Percentiles rank a stretch among this genome's conserved stretches.
These are phyloP conservation scores for Okamejei kenojei DNA, from an alignment of 2,797 vertebrate genomes.

Conservation along the genomic window DNA sequence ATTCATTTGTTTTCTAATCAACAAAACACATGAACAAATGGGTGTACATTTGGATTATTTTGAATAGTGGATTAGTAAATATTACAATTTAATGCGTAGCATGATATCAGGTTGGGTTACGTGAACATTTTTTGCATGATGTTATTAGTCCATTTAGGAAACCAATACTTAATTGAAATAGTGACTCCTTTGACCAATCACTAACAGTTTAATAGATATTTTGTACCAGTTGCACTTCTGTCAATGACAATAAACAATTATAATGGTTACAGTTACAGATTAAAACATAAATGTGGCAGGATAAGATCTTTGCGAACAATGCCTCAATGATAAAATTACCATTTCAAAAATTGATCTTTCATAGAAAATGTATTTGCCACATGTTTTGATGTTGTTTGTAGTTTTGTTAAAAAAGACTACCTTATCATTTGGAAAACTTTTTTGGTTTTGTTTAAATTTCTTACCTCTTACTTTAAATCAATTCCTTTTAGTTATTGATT, in stretches of 20 bases:
- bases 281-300: neutral
- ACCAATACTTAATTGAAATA: neutral
- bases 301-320: neutral
- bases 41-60: neutral
- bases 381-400: neutral
- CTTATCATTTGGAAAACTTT: neutral
- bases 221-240: neutral
- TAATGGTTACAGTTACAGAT: neutral
- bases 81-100: neutral
- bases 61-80: neutral
- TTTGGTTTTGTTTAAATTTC: no score
- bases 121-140: neutral
- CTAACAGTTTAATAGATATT: no score
- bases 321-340: neutral
- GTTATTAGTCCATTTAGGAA: neutral
- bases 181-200: neutral
- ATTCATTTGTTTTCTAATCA: neutral
- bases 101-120: neutral
- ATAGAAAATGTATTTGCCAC: neutral
- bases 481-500: no score
- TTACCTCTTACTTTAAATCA: no score
- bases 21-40: neutral
- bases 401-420: neutral
- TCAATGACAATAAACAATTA: constrained; percentile 5
- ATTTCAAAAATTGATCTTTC: neutral